These are phyloP conservation scores for Haplotaxodon microlepis DNA, from an alignment of 2,113 vertebrate genomes.

Conservation along the genomic window DNA sequence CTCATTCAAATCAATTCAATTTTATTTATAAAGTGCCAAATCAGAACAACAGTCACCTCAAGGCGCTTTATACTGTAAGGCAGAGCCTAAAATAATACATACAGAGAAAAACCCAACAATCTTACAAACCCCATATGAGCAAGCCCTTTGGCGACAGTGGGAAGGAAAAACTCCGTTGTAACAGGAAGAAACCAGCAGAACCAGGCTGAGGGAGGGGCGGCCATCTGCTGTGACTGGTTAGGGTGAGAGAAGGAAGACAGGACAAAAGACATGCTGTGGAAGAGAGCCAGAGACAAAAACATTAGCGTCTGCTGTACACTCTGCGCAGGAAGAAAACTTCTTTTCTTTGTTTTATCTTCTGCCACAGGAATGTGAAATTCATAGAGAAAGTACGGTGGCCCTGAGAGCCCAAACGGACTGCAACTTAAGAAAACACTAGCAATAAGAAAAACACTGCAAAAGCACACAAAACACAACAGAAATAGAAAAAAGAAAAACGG, in stretches of 20 bases:
- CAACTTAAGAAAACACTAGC: background rate
- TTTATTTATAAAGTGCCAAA: background rate
- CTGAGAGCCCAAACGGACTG: background rate
- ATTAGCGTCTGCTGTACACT: too few relatives aligned
- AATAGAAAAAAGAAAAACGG: background rate
- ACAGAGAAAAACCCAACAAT: background rate
- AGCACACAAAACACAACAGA: background rate
- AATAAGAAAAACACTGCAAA: background rate
- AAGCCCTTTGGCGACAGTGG: background rate
- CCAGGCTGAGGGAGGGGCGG: background rate
- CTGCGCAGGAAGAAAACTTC: too few relatives aligned
- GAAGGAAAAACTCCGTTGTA: background rate
- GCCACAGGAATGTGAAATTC: too few relatives aligned
- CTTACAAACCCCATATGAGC: background rate
- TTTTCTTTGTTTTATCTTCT: too few relatives aligned
- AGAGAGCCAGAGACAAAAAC: background rate
- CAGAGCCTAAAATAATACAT: background rate
- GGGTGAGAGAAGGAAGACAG: background rate
- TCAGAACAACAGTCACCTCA: background rate
- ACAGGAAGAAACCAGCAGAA: background rate
- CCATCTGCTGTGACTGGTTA: background rate
- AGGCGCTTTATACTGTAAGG: background rate
- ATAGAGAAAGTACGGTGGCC: too few relatives aligned
- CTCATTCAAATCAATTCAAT: fast-evolving
- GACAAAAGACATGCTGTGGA: background rate